phyloP scores from a whole-genome alignment of 2,888 invertebrate species.

The Campoplex nolae region DNA sequence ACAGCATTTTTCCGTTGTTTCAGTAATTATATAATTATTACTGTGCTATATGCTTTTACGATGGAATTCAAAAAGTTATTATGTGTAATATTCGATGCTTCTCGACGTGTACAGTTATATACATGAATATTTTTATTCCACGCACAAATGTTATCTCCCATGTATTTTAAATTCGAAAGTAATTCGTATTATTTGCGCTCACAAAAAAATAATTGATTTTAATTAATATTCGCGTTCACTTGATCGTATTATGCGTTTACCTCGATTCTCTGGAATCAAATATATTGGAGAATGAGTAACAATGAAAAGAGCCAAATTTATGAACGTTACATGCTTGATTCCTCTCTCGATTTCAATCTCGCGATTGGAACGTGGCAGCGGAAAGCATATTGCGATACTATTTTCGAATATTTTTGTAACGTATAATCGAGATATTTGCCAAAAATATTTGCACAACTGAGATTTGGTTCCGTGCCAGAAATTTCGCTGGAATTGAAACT shows the following conservation, averaged over 20 bases:
- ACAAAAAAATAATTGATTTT: neutral
- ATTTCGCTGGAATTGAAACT: neutral
- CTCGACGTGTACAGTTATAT: too few species aligned
- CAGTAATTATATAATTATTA: too few species aligned
- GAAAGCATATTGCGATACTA: neutral
- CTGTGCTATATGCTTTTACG: too few species aligned
- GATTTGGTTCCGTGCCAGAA: neutral
- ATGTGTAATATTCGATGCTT: too few species aligned
- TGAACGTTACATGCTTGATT: neutral
- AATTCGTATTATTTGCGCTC: neutral
- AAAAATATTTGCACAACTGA: neutral
- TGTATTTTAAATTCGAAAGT: too few species aligned
- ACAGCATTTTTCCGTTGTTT: too few species aligned
- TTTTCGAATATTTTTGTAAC: conserved; percentile 2
- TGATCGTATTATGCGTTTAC: too few species aligned
- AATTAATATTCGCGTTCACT: neutral
- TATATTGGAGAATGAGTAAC: neutral
- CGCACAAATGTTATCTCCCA: too few species aligned
- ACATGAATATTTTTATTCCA: too few species aligned
- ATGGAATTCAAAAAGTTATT: too few species aligned
- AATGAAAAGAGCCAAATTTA: neutral
- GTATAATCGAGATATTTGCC: neutral
- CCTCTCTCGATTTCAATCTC: too few species aligned
- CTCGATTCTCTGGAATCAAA: neutral
- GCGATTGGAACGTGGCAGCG: neutral